phyloP scores from a whole-genome alignment of 1,140 invertebrate species.

The Diprion similis region DNA sequence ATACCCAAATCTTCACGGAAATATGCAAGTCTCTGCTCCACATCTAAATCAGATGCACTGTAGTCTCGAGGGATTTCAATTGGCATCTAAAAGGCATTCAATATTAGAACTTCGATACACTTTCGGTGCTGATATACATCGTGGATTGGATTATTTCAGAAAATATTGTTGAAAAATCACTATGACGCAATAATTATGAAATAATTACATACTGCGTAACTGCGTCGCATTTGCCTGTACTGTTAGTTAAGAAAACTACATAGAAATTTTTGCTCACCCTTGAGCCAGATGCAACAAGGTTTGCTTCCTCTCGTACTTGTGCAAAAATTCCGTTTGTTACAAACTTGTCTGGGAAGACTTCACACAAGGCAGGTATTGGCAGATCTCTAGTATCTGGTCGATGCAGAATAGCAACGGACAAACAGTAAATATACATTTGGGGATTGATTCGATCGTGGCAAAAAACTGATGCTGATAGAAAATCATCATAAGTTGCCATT shows the following conservation, averaged over 20 bases:
- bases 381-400: conserved; percentile 62
- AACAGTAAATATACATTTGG: conserved; percentile 50
- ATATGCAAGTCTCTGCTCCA: conserved; percentile 71
- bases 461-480: conserved; percentile 46
- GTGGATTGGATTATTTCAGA: not conserved
- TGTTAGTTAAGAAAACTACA: too few species aligned
- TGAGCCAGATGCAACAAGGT: conserved; percentile 36
- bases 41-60: conserved; percentile 69
- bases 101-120: not conserved
- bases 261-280: conserved; percentile 24
- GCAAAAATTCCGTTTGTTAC: conserved; percentile 61
- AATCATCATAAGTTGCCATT: conserved; percentile 46
- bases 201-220: too few species aligned
- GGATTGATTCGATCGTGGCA: conserved; percentile 59
- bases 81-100: conserved; percentile 42
- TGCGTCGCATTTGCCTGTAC: too few species aligned
- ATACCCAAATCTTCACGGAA: conserved; percentile 71
- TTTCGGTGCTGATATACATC: too few species aligned
- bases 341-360: conserved; percentile 66
- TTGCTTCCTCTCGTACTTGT: conserved; percentile 62
- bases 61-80: conserved; percentile 72
- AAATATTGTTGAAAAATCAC: not conserved
- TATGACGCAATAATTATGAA: not conserved
- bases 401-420: conserved; percentile 51
- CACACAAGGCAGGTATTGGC: conserved; percentile 62